Conservation (phyloP, 2,797 vertebrate species). For the Peromyscus melanophrys region DNA sequence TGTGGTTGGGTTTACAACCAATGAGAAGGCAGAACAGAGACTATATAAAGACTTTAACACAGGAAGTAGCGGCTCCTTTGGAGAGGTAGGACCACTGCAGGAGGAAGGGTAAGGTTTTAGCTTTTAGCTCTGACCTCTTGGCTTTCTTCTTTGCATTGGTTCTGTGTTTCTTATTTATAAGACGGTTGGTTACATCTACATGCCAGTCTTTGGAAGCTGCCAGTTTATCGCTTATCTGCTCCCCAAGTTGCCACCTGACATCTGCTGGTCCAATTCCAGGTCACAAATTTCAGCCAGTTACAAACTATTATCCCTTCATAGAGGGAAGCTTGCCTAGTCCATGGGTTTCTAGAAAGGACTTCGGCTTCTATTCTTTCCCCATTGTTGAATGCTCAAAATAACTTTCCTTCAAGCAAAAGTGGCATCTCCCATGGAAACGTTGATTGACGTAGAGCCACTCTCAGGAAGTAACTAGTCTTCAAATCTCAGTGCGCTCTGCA, state of each 20-base stretch:
- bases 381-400: conserved; percentile 29
- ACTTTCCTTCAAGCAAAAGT: background rate
- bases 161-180: too few relatives aligned
- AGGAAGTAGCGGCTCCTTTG: too few relatives aligned
- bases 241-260: conserved; percentile 6
- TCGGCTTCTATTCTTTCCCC: conserved; percentile 54
- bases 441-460: background rate
- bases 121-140: too few relatives aligned
- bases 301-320: conserved; percentile 22
- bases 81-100: too few relatives aligned
- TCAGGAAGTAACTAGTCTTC: background rate
- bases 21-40: too few relatives aligned
- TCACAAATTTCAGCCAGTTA: conserved; percentile 42
- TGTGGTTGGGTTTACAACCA: too few relatives aligned
- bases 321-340: conserved; percentile 18
- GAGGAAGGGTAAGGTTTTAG: too few relatives aligned
- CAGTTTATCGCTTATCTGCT: background rate
- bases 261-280: conserved; percentile 34
- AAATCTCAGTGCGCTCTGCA: background rate
- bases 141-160: too few relatives aligned
- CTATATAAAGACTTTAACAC: too few relatives aligned
- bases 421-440: background rate
- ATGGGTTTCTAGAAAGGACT: background rate
- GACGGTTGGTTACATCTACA: too few relatives aligned
- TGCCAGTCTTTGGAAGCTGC: background rate